Evolutionary conservation across 2,888 invertebrate genomes (phyloP).

Genomic region (Sturmia bella): DNA sequence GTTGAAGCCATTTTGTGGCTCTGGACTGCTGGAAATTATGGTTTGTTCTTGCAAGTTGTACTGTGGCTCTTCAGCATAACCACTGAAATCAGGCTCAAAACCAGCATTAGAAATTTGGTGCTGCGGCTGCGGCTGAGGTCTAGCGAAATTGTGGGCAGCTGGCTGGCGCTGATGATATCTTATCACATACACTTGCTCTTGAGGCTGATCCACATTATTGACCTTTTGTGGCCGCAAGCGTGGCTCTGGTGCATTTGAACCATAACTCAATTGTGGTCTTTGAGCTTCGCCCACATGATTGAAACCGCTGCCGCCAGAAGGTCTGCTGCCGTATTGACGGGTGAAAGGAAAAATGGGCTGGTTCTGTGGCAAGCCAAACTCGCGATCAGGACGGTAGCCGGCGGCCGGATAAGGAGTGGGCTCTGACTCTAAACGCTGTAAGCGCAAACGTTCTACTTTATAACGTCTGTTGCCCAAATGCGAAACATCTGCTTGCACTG

Average conservation of each 20-base stretch:
- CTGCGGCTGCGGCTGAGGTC: slow-evolving; percentile 14
- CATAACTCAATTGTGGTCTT: slow-evolving; percentile 67
- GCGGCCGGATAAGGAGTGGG: slow-evolving; percentile 73
- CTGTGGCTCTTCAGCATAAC: too few species aligned
- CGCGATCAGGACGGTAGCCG: slow-evolving; percentile 75
- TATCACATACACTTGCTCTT: slow-evolving; percentile 8
- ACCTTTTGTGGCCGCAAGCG: slow-evolving; percentile 37
- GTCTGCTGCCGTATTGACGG: slow-evolving; percentile 19
- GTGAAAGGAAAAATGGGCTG: slow-evolving; percentile 51
- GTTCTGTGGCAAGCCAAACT: slow-evolving; percentile 70
- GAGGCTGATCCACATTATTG: slow-evolving; percentile 14
- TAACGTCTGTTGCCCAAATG: slow-evolving; percentile 65
- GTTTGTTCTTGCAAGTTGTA: background rate
- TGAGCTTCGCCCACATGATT: slow-evolving; percentile 54
- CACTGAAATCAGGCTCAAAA: background rate
- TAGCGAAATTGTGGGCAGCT: background rate
- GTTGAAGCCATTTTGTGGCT: slow-evolving; percentile 24
- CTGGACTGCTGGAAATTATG: slow-evolving; percentile 2
- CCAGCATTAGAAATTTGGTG: too few species aligned
- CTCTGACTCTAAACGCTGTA: slow-evolving; percentile 72
- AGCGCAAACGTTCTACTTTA: slow-evolving; percentile 61
- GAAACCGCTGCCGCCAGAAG: slow-evolving; percentile 27
- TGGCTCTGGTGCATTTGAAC: slow-evolving; percentile 65
- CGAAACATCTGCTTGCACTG: slow-evolving; percentile 67
- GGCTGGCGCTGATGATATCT: background rate